Evolutionary conservation across 2,888 invertebrate genomes (phyloP).

Genomic region (Atethmia centrago): DNA sequence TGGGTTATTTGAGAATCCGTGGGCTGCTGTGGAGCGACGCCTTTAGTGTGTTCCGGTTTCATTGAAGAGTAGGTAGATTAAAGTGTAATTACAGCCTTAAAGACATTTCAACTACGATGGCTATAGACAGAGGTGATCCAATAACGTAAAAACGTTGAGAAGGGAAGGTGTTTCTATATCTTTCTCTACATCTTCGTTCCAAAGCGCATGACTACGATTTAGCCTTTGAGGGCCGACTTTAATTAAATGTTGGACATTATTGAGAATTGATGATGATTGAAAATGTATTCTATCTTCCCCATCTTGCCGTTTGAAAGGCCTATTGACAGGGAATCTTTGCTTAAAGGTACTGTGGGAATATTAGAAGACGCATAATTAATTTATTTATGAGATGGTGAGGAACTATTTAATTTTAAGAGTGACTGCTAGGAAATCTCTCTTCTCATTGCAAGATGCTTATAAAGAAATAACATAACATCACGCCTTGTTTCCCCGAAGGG

Average conservation of each 20-base stretch:
- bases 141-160: not conserved
- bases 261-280: conserved; percentile 61
- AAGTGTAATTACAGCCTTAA: too few relatives aligned
- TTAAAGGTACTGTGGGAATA: conserved; percentile 18
- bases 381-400: conserved; percentile 20
- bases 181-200: conserved; percentile 35
- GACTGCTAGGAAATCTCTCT: not conserved
- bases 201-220: conserved; percentile 52
- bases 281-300: conserved; percentile 59
- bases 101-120: too few relatives aligned
- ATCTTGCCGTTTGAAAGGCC: conserved; percentile 32
- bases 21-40: too few relatives aligned
- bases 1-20: too few relatives aligned
- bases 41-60: too few relatives aligned
- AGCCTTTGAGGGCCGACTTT: conserved; percentile 51
- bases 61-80: too few relatives aligned
- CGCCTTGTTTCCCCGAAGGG: too few relatives aligned
- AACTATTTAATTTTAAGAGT: conserved; percentile 27
- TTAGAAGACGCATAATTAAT: conserved; percentile 43
- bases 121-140: not conserved
- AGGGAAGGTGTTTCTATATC: not conserved
- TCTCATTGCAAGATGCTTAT: not conserved
- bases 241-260: conserved; percentile 65
- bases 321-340: conserved; percentile 34
- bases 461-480: not conserved